Evolutionary conservation across 2,888 invertebrate genomes (phyloP).

Genomic region (Acrobeloides nanus): DNA sequence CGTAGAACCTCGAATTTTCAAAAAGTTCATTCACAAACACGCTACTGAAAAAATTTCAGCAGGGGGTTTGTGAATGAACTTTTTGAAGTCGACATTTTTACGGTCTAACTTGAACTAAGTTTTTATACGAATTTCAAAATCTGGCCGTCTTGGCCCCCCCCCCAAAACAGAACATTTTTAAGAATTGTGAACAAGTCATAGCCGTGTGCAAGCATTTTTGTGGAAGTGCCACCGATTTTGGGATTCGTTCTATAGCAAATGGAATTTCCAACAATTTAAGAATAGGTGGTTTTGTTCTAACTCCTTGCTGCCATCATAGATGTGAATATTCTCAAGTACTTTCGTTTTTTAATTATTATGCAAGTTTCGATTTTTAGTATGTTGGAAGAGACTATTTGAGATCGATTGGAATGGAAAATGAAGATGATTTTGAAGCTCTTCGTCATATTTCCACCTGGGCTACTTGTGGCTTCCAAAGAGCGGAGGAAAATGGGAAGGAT

Average conservation of each 20-base stretch:
- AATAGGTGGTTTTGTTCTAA: slow-evolving; percentile 32
- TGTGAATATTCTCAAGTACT: slow-evolving; percentile 24
- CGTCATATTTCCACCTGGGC: slow-evolving; percentile 41
- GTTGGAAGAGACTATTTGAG: slow-evolving; percentile 28
- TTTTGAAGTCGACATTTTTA: too few species aligned
- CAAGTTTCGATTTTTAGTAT: slow-evolving; percentile 18
- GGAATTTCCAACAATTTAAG: slow-evolving; percentile 12
- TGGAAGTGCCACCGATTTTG: slow-evolving; percentile 41
- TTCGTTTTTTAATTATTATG: not conserved
- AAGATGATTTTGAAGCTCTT: slow-evolving; percentile 33
- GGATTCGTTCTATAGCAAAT: slow-evolving; percentile 18
- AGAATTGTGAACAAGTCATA: slow-evolving; percentile 22
- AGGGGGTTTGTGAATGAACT: too few species aligned
- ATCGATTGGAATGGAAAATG: slow-evolving; percentile 23
- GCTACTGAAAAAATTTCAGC: too few species aligned
- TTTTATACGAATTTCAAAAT: too few species aligned
- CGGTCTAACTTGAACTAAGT: too few species aligned
- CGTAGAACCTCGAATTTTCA: too few species aligned
- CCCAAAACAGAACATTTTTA: slow-evolving; percentile 6
- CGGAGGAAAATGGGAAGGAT: not conserved
- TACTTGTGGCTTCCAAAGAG: slow-evolving; percentile 27
- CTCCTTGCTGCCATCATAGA: slow-evolving; percentile 47
- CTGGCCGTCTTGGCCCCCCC: too few species aligned
- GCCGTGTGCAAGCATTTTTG: slow-evolving; percentile 47
- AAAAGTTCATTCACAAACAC: too few species aligned